Evolutionary conservation across 2,888 invertebrate genomes (phyloP), one percentile per base, ranked within the genome.

Genomic region (Cyclophora albipunctata): DNA sequence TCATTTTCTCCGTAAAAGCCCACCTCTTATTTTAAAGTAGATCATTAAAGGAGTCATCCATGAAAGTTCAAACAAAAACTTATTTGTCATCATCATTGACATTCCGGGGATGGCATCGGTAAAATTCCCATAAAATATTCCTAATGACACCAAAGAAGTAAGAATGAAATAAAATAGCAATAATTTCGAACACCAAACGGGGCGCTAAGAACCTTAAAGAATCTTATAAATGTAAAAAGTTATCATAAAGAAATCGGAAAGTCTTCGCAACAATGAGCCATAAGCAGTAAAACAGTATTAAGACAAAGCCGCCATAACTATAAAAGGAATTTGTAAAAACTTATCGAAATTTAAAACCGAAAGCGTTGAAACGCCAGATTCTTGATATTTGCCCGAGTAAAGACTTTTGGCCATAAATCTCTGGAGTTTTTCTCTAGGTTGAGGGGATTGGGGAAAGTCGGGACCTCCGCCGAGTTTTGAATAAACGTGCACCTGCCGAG

Each of bases 341-440:
- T 53, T 50, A 56, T 55, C 45, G 43, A 53, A 52, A 45, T 50
- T 53, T 50, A 52, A 55, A 56, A 60, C 55, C 60, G 49, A 60
- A 62, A 58, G 62, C 60, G 65, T 62, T 65, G 61, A 62, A 62
- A 53, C 5, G 65, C 60, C 60, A 67, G 60, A 73, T 71, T 72
- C 73, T 71, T 63, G 53, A 51, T 56, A 57, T 60, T 58, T 55
- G 50, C 57, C 49, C 51, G 49, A 45, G 60, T n/a, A 63, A 64
- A 65, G 64, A 66, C 70, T 55, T 53, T 42, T 51, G 59, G 64
- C 74, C 78, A 75, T 84, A 84, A 84, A 84, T 84, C 80, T 76
- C 64, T 4, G 48, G 56, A 75, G 71, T 80, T 83, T 80, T 81
- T 77, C 73, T 66, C 52, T 53, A 66, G 67, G 71, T 69, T 70